Base-by-base conservation (phyloP, 92 coral and sea anemone species). In the Plumapathes pennacea region DNA sequence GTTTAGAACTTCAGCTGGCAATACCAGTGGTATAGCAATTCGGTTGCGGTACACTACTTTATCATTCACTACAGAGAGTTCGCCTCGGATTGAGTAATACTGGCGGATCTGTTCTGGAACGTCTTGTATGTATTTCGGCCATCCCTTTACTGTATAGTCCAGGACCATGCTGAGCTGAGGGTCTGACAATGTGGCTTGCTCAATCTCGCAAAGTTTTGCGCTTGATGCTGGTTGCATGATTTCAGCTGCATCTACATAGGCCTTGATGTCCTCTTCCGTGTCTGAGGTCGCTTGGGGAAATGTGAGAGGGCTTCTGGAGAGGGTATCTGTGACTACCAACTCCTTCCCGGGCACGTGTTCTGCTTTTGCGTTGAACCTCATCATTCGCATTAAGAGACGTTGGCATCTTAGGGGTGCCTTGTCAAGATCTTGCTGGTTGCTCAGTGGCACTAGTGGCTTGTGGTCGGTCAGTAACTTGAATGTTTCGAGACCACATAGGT, bases 321-420 rank as follows among this genome's bases (percentile, higher is more conserved):
- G 31, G 4, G 90, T 57, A 34, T 84, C 85, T n/a, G 81, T 82
- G 3, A 78, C 54, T 12, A 71, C 46, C 0, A 76, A 53, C 37
- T 77, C 27, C 54, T 84, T 71, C 26, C 82, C 74, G 13, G 77
- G 85, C n/a, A 71, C 56, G 44, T 84, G 50, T 33, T 38, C 48
- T 0, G 81, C 81, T 17, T 32, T 58, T 0, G 54, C 48, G 55
- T 77, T 71, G 60, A 61, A 84, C 26, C 82, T 54, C 57, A 74
- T 66, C 68, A 84, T n/a, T 19, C 67, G 77, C 82, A 78, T 71
- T 14, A 69, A 57, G 15, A 84, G 90, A 5, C 74, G 72, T 22
- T 84, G 85, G 60, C 78, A 78, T 53, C 71, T 41, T 38, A 78
- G 21, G 7, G 82, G 90, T 4, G 46, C 62, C 29, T 50, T 43